Base-by-base conservation (phyloP, 2,888 invertebrate species). In the Cetonia aurata region DNA sequence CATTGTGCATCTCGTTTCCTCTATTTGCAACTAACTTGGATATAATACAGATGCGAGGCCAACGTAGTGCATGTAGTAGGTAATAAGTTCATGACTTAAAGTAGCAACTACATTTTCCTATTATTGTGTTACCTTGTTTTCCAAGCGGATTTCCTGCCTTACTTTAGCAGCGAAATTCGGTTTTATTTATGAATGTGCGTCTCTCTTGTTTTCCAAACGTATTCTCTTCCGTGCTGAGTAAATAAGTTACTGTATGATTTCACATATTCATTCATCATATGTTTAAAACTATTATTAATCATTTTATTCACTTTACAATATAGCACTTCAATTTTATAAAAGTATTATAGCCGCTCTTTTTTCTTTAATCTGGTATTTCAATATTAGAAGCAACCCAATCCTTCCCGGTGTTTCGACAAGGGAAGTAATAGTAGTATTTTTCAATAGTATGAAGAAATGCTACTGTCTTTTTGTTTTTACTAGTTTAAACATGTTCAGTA, bases 21-120 rank as follows among this genome's bases (percentile, higher is more conserved):
- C 3, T 37, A 41, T 15, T 37, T 15, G 15, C 37, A 37, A 56
- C 41, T 37, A 15, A 56, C 56, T 56, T 15, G 56, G 56, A 56
- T 44, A 56, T 56, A 56, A 37, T 41, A 13, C 17, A 41, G 56
- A 41, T 56, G 41, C 25, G 1, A 15, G 41, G 56, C 37, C 2
- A 41, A 10, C 33, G 37, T 33, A n/a, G 52, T 52, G 25, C 19
- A 13, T 17, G 60, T 50, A 62, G 48, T 37, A 13, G 65, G 65
- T 65, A 50, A 65, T 65, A 65, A 65, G 65, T 65, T 65, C 48
- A 41, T 65, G 65, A 65, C 65, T 65, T 65, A 65, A 37, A 65
- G 48, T n/a, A 50, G 33, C 42, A 17, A 25, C 41, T 65, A 52
- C 48, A 65, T 65, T 48, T 65, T 50, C 65, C 33, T 65, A 52